These are phyloP conservation scores for Phoebastria nigripes DNA, from an alignment of 2,797 vertebrate species.

Conservation along the genomic window DNA sequence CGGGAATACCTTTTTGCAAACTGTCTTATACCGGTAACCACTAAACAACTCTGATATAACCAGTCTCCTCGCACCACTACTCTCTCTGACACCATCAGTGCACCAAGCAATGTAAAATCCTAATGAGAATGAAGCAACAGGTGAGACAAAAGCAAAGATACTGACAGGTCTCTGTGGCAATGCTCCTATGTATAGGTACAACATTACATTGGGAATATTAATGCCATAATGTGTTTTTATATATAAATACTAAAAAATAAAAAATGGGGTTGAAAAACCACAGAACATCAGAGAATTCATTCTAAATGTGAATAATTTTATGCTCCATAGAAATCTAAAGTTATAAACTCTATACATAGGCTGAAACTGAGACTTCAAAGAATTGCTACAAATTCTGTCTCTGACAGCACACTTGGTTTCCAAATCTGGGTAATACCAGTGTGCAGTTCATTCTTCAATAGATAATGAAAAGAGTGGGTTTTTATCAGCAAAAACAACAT, in stretches of 20 bases:
- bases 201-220: not conserved
- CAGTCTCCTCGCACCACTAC: not conserved
- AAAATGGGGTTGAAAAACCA: not conserved
- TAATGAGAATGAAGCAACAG: conserved; percentile 9
- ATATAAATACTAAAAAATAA: not conserved
- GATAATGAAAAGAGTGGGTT: conserved; percentile 18
- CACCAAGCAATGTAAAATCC: not conserved
- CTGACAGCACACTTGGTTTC: conserved; percentile 21
- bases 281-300: not conserved
- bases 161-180: not conserved
- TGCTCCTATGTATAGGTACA: not conserved
- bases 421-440: not conserved
- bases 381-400: not conserved
- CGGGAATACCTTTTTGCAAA: not conserved
- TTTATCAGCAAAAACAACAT: conserved; percentile 7
- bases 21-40: not conserved
- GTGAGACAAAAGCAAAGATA: not conserved
- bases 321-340: not conserved
- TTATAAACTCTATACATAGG: not conserved
- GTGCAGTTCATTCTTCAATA: not conserved
- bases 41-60: not conserved
- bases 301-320: not conserved
- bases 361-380: conserved; percentile 29
- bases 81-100: not conserved
- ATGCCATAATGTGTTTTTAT: not conserved